Conservation (phyloP, 2,797 vertebrate genomes). For the Oreochromis grahami region DNA sequence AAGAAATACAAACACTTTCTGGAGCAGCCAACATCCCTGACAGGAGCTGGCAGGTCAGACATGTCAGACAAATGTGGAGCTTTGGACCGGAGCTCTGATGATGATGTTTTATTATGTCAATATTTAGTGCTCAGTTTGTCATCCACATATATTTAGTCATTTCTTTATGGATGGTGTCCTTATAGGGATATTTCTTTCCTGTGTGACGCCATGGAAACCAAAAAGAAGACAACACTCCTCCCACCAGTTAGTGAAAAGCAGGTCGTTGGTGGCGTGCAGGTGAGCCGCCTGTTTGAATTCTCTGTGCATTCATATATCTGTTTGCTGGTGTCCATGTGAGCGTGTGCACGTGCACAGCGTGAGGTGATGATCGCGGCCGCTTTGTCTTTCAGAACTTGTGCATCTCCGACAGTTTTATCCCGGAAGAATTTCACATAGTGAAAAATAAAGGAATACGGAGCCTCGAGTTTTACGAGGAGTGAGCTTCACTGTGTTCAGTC, state of each 20-base stretch:
- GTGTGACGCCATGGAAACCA: constrained; percentile 68
- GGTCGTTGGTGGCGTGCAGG: constrained; percentile 27
- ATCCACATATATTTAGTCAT: background rate
- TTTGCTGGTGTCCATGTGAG: background rate
- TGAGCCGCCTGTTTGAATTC: background rate
- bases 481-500: constrained; percentile 43
- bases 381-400: constrained; percentile 50
- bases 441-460: constrained; percentile 81
- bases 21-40: constrained; percentile 83
- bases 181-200: constrained; percentile 87
- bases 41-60: constrained; percentile 81
- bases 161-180: background rate
- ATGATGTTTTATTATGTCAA: background rate
- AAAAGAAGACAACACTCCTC: constrained; percentile 42
- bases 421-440: constrained; percentile 87
- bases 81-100: background rate
- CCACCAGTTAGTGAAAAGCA: constrained; percentile 55
- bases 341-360: too few relatives aligned
- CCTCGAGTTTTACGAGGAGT: constrained; percentile 86
- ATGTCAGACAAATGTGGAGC: background rate
- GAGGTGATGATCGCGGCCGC: background rate
- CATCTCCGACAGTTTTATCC: constrained; percentile 77
- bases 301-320: background rate
- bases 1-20: constrained; percentile 83
- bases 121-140: background rate